phyloP scores from a whole-genome alignment of 2,113 vertebrate species.

The Callorhinus ursinus region DNA sequence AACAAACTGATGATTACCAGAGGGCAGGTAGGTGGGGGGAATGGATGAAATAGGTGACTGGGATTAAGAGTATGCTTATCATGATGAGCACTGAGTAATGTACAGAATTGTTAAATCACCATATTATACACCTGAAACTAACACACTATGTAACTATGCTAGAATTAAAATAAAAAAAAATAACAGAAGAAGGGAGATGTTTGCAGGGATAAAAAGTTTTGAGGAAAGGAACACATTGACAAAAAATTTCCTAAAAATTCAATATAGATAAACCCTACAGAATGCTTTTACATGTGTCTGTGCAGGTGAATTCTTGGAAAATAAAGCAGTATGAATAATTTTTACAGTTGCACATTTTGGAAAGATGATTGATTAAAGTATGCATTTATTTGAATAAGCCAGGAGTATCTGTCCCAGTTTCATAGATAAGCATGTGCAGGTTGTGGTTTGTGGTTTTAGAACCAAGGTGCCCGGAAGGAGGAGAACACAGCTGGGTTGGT shows the following conservation, averaged over 20 bases:
- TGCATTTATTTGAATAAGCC: background rate
- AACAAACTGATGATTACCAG: background rate
- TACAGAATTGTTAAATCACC: background rate
- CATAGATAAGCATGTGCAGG: background rate
- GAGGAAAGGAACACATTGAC: background rate
- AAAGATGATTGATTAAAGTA: background rate
- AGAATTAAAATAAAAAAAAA: background rate
- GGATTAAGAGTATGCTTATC: background rate
- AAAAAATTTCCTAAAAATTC: conserved; percentile 24
- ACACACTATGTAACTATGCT: background rate
- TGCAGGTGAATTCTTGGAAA: background rate
- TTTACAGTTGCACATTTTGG: background rate
- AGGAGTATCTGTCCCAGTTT: background rate
- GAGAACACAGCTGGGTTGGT: background rate
- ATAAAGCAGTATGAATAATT: background rate
- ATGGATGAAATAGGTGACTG: background rate
- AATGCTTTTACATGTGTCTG: background rate
- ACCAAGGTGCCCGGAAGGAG: background rate
- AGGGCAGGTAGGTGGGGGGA: background rate
- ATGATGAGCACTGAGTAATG: background rate
- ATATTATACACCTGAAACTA: background rate
- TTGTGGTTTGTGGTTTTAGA: background rate
- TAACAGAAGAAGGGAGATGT: background rate
- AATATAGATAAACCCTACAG: background rate
- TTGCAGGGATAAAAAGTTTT: conserved; percentile 30